A percentile compares a stretch with the other conserved stretches of the same genome.
Conservation (phyloP, 2,888 invertebrate species). For the Heliconius charithonia region DNA sequence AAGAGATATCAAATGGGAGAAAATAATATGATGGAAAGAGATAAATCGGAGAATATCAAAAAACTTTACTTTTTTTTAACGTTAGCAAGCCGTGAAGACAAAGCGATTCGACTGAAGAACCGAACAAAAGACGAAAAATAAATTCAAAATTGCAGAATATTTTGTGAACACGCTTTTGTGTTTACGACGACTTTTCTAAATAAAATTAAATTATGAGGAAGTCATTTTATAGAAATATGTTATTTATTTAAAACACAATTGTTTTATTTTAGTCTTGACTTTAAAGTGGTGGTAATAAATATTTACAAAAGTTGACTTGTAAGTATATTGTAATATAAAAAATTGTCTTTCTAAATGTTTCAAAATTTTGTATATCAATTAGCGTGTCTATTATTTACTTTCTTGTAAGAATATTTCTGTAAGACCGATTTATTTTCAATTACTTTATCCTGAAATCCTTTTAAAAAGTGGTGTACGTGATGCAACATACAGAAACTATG, state of each 20-base stretch:
- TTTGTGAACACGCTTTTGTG: not conserved
- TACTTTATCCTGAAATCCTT: not conserved
- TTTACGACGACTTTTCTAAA: not conserved
- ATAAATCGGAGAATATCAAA: not conserved
- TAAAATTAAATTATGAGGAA: not conserved
- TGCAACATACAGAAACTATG: slow-evolving; percentile 12
- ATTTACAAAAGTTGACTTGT: too few relatives aligned
- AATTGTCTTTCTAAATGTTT: too few relatives aligned
- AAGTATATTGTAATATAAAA: too few relatives aligned
- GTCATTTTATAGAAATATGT: not conserved
- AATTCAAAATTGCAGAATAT: not conserved
- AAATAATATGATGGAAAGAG: not conserved
- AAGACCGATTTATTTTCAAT: not conserved
- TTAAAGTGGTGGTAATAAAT: not conserved
- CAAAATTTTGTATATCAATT: not conserved
- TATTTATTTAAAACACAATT: not conserved
- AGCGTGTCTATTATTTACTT: not conserved
- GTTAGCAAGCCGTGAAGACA: slow-evolving; percentile 12
- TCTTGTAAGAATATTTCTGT: not conserved
- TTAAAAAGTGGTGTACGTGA: slow-evolving; percentile 27
- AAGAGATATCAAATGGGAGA: not conserved
- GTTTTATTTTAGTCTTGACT: not conserved
- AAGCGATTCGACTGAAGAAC: slow-evolving; percentile 3
- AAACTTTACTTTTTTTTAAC: not conserved
- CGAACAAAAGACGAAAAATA: not conserved